phyloP scores from a whole-genome alignment of 2,113 vertebrate genomes.

The Trachemys scripta region DNA sequence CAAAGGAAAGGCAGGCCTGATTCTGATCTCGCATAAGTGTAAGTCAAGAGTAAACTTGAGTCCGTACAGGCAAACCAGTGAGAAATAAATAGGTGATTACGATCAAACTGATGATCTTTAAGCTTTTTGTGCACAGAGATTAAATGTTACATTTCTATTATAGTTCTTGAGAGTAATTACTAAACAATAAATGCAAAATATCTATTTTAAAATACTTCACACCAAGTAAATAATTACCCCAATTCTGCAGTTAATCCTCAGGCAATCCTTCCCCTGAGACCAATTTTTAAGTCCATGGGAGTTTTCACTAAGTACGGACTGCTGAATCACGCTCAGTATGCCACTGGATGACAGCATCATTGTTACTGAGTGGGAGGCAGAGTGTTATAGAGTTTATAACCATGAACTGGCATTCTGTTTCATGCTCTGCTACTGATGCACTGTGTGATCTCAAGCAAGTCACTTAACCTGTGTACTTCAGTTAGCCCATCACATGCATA shows the following conservation, averaged over 20 bases:
- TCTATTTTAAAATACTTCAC: not conserved
- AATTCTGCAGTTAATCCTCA: not conserved
- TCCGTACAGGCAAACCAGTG: not conserved
- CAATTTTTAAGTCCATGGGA: not conserved
- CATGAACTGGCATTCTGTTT: not conserved
- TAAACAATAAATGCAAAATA: not conserved
- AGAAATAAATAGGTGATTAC: fast-evolving
- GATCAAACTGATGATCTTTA: not conserved
- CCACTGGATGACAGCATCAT: not conserved
- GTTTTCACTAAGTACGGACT: not conserved
- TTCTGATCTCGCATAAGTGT: not conserved
- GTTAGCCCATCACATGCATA: not conserved
- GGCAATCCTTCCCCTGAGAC: not conserved
- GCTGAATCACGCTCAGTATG: not conserved
- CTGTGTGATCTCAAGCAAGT: slow-evolving; percentile 19
- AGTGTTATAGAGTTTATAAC: fast-evolving
- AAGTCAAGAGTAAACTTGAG: not conserved
- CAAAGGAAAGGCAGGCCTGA: not conserved
- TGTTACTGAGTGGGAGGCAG: not conserved
- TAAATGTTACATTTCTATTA: not conserved
- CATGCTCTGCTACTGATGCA: slow-evolving; percentile 15
- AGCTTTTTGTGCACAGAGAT: not conserved
- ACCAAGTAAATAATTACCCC: not conserved
- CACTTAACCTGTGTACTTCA: not conserved
- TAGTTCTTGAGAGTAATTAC: not conserved